A percentile compares a stretch with the other conserved stretches of the same genome.
phyloP scores from a whole-genome alignment of 2,113 vertebrate species.

The Brachypodius melanocephalos region DNA sequence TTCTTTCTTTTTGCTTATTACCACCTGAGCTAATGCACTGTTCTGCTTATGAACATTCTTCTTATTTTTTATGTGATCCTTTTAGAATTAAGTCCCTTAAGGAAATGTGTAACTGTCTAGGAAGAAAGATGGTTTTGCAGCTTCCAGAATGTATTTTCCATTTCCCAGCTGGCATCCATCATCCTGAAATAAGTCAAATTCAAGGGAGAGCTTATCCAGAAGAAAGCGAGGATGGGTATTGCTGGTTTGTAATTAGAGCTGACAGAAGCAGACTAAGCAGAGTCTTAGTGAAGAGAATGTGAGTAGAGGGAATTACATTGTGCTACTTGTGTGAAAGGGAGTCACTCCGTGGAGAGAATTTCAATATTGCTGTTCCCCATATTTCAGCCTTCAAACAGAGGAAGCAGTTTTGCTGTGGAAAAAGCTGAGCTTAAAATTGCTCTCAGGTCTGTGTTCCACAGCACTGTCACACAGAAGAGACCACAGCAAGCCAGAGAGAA shows the following conservation, averaged over 20 bases:
- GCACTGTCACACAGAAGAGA: not conserved
- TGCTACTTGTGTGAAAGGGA: not conserved
- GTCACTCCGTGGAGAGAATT: not conserved
- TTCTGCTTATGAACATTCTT: not conserved
- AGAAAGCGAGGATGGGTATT: not conserved
- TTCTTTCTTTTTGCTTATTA: not conserved
- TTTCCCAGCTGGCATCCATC: not conserved
- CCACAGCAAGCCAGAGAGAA: not conserved
- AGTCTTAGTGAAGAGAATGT: not conserved
- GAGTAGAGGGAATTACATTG: not conserved
- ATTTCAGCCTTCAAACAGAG: not conserved
- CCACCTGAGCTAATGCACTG: not conserved
- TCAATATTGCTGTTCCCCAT: not conserved
- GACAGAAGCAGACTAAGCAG: slow-evolving; percentile 1
- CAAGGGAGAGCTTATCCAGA: not conserved
- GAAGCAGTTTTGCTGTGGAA: not conserved
- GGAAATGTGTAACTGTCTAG: not conserved
- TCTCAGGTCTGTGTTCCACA: not conserved
- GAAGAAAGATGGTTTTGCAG: not conserved
- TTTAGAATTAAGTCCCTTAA: not conserved
- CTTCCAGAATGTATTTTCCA: not conserved
- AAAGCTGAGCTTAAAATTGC: not conserved
- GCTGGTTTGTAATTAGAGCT: not conserved
- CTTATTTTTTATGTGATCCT: not conserved
- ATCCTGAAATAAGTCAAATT: not conserved